Evolutionary conservation across 2,113 vertebrate species (phyloP).

Genomic region (Xyrauchen texanus): DNA sequence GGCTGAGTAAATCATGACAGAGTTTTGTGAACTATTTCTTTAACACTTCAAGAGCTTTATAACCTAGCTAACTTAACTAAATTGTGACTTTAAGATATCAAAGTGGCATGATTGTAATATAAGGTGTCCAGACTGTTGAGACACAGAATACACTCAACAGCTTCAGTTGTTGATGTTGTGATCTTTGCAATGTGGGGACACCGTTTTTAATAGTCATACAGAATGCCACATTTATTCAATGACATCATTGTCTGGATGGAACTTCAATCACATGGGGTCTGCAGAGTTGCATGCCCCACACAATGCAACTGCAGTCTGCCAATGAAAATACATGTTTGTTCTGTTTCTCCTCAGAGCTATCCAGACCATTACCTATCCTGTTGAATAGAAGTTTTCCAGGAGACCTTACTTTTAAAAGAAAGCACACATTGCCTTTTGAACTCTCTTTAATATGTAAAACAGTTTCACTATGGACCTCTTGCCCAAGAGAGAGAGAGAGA

Average conservation of each 20-base stretch:
- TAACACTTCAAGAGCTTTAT: too few species aligned
- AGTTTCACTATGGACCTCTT: not conserved
- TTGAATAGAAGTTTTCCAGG: constrained; percentile 21
- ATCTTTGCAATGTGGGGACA: not conserved
- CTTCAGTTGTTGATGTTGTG: constrained; percentile 7
- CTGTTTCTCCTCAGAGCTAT: constrained; percentile 62
- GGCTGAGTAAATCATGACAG: too few species aligned
- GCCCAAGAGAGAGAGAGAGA: too few species aligned
- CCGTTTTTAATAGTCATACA: not conserved
- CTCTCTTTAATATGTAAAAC: constrained; percentile 11
- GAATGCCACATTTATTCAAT: constrained; percentile 26
- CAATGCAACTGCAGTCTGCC: constrained; percentile 63
- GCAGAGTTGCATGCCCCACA: constrained; percentile 37
- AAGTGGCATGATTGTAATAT: not conserved
- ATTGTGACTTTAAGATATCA: too few species aligned
- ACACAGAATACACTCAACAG: not conserved
- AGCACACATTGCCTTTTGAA: not conserved
- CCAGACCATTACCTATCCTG: constrained; percentile 43
- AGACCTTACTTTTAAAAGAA: constrained; percentile 13
- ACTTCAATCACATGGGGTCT: constrained; percentile 11
- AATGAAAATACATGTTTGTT: constrained; percentile 75
- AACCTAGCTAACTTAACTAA: too few species aligned
- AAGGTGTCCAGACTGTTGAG: not conserved
- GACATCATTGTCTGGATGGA: constrained; percentile 22
- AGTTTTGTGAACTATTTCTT: too few species aligned